These are phyloP conservation scores for Ianthella basta DNA, from an alignment of 37 sponge, comb jelly and placozoan species.

Conservation along the genomic window DNA sequence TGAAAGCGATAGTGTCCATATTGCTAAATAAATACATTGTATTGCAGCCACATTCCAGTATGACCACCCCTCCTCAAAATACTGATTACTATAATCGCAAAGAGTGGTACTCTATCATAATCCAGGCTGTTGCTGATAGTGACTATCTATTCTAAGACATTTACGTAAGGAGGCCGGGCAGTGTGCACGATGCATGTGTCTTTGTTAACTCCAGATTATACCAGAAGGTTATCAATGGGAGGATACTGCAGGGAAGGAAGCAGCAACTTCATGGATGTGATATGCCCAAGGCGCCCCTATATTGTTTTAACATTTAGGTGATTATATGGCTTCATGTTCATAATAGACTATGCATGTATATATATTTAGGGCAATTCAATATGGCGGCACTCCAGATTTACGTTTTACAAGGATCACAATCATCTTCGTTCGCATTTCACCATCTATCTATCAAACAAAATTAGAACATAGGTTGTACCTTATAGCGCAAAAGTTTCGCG, in stretches of 20 bases:
- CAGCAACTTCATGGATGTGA: not conserved
- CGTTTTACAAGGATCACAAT: no score
- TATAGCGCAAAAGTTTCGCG: no score
- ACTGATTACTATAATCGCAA: conserved; percentile 57
- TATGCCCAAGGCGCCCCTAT: no score
- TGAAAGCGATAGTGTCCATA: conserved; percentile 13
- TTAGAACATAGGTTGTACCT: no score
- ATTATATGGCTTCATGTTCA: no score
- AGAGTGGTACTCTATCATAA: conserved; percentile 39
- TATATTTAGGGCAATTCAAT: no score
- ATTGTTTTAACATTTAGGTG: no score
- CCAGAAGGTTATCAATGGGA: not conserved
- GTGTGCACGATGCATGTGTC: conserved; percentile 66
- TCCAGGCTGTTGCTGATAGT: conserved; percentile 51
- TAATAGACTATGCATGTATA: no score
- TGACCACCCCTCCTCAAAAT: conserved; percentile 32
- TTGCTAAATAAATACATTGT: conserved; percentile 21
- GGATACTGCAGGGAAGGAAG: not conserved
- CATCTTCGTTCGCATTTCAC: no score
- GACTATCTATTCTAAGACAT: conserved; percentile 21
- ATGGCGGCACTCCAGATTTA: no score
- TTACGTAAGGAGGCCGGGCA: conserved; percentile 51
- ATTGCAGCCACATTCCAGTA: conserved; percentile 49
- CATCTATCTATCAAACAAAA: no score
- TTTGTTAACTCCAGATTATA: conserved; percentile 39